Conservation (phyloP, 2,797 vertebrate species). For the Mormyrops boulengeri region DNA sequence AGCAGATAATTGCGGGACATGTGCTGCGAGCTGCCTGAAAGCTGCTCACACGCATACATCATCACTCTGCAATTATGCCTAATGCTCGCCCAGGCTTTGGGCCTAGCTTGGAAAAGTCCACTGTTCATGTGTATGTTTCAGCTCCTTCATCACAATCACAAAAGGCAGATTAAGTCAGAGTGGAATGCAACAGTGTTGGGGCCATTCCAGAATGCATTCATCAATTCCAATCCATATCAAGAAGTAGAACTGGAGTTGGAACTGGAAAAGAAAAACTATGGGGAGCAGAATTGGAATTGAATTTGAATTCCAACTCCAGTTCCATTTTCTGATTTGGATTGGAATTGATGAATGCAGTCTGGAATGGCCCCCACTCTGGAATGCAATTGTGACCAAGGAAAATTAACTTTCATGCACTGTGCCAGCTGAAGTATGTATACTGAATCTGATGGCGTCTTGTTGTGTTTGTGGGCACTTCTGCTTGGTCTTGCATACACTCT, state of each 20-base stretch:
- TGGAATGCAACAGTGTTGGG: background rate
- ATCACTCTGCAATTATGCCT: conserved; percentile 31
- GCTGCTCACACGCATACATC: background rate
- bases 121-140: conserved; percentile 28
- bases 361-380: too few species aligned
- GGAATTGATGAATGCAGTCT: background rate
- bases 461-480: background rate
- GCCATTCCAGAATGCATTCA: too few species aligned
- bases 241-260: too few species aligned
- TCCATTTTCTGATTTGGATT: background rate
- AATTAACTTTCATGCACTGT: background rate
- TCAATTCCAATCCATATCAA: too few species aligned
- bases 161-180: background rate
- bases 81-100: conserved; percentile 36
- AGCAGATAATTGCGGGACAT: background rate
- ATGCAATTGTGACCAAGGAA: background rate
- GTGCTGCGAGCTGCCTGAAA: background rate
- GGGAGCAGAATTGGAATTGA: background rate
- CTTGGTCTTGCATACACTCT: background rate
- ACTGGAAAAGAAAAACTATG: background rate
- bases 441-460: background rate
- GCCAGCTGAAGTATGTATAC: too few species aligned
- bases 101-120: conserved; percentile 36
- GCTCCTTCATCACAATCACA: background rate
- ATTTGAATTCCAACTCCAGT: background rate